Evolutionary conservation across 2,113 vertebrate species (phyloP), one percentile per base, ranked within the genome.

Genomic region (Barnardius zonarius): DNA sequence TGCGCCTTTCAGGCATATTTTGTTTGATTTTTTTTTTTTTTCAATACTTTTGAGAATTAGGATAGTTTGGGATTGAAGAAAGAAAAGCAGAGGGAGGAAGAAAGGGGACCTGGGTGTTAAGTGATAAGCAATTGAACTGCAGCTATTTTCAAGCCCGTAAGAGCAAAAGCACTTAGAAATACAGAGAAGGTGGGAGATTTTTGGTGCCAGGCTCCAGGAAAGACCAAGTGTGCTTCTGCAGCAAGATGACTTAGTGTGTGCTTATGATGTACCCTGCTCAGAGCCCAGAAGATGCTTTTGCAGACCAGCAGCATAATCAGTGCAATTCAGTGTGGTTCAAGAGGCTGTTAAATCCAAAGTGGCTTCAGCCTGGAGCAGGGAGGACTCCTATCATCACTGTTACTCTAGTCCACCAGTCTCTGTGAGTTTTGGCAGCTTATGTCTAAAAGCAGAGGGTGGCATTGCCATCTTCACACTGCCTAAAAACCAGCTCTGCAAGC

Each of bases 401-500:
- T 1, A 2, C 1, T 62, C 31, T 2, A n/a, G 6, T 63, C 62
- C 62, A 44, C 41, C 33, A 1, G 9, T 0, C 6, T 41, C 39
- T 27, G 28, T 2, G 5, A 3, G 10, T 72, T 67, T 31, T 11
- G 31, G 15, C 27, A 11, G 5, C 41, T 92, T 11, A 6, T 4
- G 7, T 23, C 14, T 1, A 2, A 30, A 51, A 75, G 31, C 1
- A 17, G 14, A 75, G 10, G 0, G 1, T 1, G 25, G n/a, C 18
- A 8, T 2, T 8, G 23, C 2, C 27, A 51, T 57, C 46, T 27
- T 25, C 22, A 8, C 2, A 3, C 17, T 4, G 1, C 59, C 76
- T 17, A 1, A n/a, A 83, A 1, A 0, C 0, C 30, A 1, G 10
- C 49, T 2, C 39, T 3, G 10, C 6, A 6, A 35, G 23, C 1